Conservation (phyloP, 2,113 vertebrate genomes). For the Salvelinus sp. region DNA sequence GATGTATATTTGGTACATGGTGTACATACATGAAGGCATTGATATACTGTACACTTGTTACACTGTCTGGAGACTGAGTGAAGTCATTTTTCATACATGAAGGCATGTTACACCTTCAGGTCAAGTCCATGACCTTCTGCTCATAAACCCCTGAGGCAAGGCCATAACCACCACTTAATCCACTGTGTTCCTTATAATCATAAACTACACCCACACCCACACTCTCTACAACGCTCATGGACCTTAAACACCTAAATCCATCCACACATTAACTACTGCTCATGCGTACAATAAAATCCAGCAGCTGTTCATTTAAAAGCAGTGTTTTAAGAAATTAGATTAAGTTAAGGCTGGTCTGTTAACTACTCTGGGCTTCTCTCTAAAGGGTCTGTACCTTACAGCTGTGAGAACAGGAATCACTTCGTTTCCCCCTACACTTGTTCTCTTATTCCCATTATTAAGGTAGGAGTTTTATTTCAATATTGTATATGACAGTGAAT, state of each 20-base stretch:
- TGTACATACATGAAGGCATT: slow-evolving; percentile 18
- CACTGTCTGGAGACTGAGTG: slow-evolving; percentile 3
- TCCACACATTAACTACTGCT: slow-evolving; percentile 46
- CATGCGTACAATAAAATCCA: slow-evolving; percentile 35
- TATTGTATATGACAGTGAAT: neutral
- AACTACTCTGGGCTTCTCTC: slow-evolving; percentile 17
- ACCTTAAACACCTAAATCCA: slow-evolving; percentile 54
- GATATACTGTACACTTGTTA: slow-evolving; percentile 3
- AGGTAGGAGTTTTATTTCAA: slow-evolving; percentile 33
- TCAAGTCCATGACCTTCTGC: slow-evolving; percentile 48
- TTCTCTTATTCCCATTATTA: slow-evolving; percentile 3
- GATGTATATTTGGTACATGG: neutral
- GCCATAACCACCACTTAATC: slow-evolving; percentile 36
- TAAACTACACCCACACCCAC: slow-evolving; percentile 22
- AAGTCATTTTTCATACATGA: slow-evolving; percentile 23
- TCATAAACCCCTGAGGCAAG: slow-evolving; percentile 26
- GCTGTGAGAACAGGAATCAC: slow-evolving; percentile 30
- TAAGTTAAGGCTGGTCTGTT: slow-evolving; percentile 50
- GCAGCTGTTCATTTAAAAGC: slow-evolving; percentile 61
- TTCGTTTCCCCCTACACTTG: slow-evolving; percentile 40
- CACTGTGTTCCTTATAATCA: slow-evolving; percentile 13
- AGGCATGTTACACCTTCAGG: slow-evolving; percentile 47
- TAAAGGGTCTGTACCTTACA: slow-evolving; percentile 22
- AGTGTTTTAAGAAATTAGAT: slow-evolving; percentile 61
- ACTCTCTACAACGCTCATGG: slow-evolving; percentile 26